Base-by-base conservation (phyloP, 2,113 vertebrate species). In the Phalacrocorax carbo region DNA sequence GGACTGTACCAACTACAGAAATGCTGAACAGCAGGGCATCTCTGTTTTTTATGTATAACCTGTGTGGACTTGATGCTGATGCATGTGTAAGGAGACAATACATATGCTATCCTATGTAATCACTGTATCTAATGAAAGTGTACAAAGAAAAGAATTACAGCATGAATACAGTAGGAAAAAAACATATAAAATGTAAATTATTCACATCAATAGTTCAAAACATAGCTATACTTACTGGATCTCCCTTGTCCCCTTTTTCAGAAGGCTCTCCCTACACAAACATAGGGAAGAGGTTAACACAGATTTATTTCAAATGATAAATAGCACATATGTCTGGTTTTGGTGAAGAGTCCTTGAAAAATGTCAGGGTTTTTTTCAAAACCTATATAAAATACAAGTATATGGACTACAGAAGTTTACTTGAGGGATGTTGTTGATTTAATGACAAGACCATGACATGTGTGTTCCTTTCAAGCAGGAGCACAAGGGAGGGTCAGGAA, bases 171-270 rank as follows among this genome's bases (percentile, higher is more conserved):
- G 7, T 40, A 25, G 5, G 34, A 72, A 54, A 71, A 72, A 71
- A 72, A 44, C 5, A 71, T 11, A 89, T n/a, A 7, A 62, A 60
- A n/a, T 2, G 7, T 18, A n/a, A 20, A 38, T 49, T 76, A 52
- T 32, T 75, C 57, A 71, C 36, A 79, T 65, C 7, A 26, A 6
- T 9, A 48, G 20, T 21, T 71, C 48, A 83, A 75, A 70, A 14
- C 20, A 46, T 6, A 52, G 32, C 29, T 65, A 64, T 76, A 98
- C 97, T 98, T 98, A 99, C 99, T 98, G 96, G 94, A 57, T 99
- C 98, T 95, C 99, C 99, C 82, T 98, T 99, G 93, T 99, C 98
- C 85, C 99, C 99, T 88, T 99, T 99, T 75, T 85, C 93, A 92
- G 97, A 95, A 94, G 93, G 58, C 4, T 96, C 96, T 80, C 97